Evolutionary conservation across 2,797 vertebrate genomes (phyloP).

Genomic region (Sandelia bainsii): DNA sequence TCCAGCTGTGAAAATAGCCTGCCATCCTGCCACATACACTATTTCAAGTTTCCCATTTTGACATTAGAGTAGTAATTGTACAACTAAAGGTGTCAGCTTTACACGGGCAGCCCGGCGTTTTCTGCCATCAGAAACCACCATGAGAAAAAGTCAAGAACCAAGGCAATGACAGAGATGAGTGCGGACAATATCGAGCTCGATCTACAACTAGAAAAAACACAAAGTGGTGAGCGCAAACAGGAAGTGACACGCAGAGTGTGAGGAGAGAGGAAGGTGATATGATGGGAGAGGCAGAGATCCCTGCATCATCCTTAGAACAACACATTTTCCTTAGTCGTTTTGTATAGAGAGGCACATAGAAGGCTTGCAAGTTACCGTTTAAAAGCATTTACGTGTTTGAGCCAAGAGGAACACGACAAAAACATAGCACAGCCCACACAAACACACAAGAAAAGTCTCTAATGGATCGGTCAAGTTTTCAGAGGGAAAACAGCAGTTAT

Average conservation of each 20-base stretch:
- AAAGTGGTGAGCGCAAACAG: slow-evolving; percentile 16
- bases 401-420: slow-evolving; percentile 40
- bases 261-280: slow-evolving; percentile 14
- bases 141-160: slow-evolving; percentile 2
- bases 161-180: slow-evolving; percentile 1
- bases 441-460: slow-evolving; percentile 42
- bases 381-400: slow-evolving; percentile 56
- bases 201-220: slow-evolving; percentile 1
- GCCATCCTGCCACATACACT: background rate
- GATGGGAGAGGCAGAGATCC: slow-evolving; percentile 23
- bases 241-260: slow-evolving; percentile 11
- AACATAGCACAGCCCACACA: slow-evolving; percentile 40
- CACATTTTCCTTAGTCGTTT: slow-evolving; percentile 38
- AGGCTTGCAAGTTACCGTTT: slow-evolving; percentile 67
- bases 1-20: slow-evolving; percentile 2
- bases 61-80: slow-evolving; percentile 28
- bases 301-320: slow-evolving; percentile 25
- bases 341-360: slow-evolving; percentile 75
- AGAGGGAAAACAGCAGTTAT: slow-evolving; percentile 78
- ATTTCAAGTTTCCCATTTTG: slow-evolving; percentile 35
- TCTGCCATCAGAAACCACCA: slow-evolving; percentile 7
- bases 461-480: slow-evolving; percentile 72
- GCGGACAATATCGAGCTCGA: background rate
- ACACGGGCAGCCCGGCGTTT: background rate
- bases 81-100: background rate